A percentile compares a stretch with the other conserved stretches of the same genome.
These are phyloP conservation scores for Grammomys dolichurus DNA, from an alignment of 2,113 vertebrate species.

Conservation along the genomic window DNA sequence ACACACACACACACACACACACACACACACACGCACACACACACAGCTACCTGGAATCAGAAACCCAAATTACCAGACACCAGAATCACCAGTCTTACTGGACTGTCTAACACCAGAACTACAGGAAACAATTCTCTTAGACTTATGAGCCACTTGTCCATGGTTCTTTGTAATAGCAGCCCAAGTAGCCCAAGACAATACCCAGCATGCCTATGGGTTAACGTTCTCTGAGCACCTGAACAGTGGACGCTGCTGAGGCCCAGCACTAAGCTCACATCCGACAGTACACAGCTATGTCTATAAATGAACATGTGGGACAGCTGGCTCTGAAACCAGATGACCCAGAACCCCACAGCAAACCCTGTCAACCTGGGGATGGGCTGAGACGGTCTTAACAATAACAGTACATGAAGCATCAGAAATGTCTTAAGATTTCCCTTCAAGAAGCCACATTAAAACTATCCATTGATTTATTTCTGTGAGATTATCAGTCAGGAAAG, in stretches of 20 bases:
- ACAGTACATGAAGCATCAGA: constrained; percentile 58
- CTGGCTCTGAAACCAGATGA: constrained; percentile 11
- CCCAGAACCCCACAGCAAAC: neutral
- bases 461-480: constrained; percentile 76
- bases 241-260: neutral
- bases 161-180: neutral
- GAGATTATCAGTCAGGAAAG: constrained; percentile 76
- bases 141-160: neutral
- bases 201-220: neutral
- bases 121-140: neutral
- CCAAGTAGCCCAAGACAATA: neutral
- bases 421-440: constrained; percentile 63
- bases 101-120: neutral
- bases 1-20: too few relatives aligned
- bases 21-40: neutral
- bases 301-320: neutral
- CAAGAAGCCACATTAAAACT: constrained; percentile 70
- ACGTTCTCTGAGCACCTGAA: neutral
- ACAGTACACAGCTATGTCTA: neutral
- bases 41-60: neutral
- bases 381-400: constrained; percentile 12
- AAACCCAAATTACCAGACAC: neutral
- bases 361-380: neutral
- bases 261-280: neutral
- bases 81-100: neutral